phyloP scores from a whole-genome alignment of 2,797 vertebrate genomes.

The Sternotherus odoratus region DNA sequence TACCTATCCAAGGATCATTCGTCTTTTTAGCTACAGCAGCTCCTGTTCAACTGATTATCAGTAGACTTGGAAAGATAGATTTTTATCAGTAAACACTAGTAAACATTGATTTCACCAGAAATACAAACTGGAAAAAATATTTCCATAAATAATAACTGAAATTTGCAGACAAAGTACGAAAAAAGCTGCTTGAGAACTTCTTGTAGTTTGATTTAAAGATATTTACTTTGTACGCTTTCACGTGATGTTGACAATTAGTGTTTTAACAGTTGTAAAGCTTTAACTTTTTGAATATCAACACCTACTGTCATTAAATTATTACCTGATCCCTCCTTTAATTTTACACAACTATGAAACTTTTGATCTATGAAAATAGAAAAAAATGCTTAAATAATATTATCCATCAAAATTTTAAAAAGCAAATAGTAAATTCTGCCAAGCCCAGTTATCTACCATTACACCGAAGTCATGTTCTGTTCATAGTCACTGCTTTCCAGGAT shows the following conservation, averaged over 20 bases:
- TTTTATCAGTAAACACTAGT: background rate
- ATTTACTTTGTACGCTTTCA: background rate
- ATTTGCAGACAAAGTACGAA: background rate
- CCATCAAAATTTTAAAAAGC: too few species aligned
- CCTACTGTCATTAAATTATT: background rate
- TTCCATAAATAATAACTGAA: background rate
- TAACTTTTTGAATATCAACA: background rate
- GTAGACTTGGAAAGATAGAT: background rate
- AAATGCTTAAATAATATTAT: too few species aligned
- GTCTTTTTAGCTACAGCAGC: constrained; percentile 3
- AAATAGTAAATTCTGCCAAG: background rate
- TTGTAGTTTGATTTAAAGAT: background rate
- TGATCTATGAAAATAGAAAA: too few species aligned
- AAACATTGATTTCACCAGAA: background rate
- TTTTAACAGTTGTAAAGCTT: background rate
- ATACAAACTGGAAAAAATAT: background rate
- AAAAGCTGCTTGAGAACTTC: background rate
- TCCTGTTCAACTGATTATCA: background rate
- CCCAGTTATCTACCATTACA: background rate
- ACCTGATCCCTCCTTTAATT: too few species aligned
- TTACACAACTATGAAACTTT: too few species aligned
- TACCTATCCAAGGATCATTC: background rate
- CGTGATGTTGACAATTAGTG: background rate
- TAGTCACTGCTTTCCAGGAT: background rate
- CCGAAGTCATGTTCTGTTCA: accelerated